Base-by-base conservation (phyloP, 2,888 invertebrate species). In the Drosophila flavopinicola region DNA sequence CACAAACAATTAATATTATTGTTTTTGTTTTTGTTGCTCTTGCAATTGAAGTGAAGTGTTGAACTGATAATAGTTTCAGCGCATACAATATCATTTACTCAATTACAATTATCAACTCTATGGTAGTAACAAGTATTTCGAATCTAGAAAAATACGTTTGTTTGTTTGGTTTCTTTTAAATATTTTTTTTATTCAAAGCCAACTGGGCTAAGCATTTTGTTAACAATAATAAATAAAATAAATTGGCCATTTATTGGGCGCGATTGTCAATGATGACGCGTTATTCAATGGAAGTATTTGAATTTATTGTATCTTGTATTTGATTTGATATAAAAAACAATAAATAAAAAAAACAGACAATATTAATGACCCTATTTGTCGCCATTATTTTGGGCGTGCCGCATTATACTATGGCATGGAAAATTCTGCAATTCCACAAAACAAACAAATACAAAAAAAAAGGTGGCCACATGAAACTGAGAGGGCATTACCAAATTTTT, bases 361-460 rank as follows among this genome's bases (percentile, higher is more conserved):
- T 65, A n/a, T 75, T 68, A 70, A 78, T 82, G 66, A 64, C 65
- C 53, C 32, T 66, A 49, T 78, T 66, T 72, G 63, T 70, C 56
- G 76, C 58, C 60, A 32, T 33, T 51, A 27, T 54, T 47, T 15
- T 67, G 75, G 84, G 78, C 68, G 84, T 75, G 78, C 23, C 80
- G 30, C 27, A 17, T 60, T 73, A n/a, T 66, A 53, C 60, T 37
- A 58, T 66, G 39, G 41, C 77, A 67, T 68, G 72, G 78, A 80
- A 84, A 84, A 54, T 70, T 72, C 64, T 70, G 57, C 53, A 48
- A n/a, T n/a, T n/a, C n/a, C 7, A 4, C 42, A 42, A 41, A 35
- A 33, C 9, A 32, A 10, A 51, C 9, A 23, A 29, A 25, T 10
- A 23, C 15, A 2, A 17, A n/a, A 20, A 6, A 30, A 32, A 32